These are phyloP conservation scores for Clarias macrocephalus DNA, from an alignment of 2,113 vertebrate species.

Conservation along the genomic window DNA sequence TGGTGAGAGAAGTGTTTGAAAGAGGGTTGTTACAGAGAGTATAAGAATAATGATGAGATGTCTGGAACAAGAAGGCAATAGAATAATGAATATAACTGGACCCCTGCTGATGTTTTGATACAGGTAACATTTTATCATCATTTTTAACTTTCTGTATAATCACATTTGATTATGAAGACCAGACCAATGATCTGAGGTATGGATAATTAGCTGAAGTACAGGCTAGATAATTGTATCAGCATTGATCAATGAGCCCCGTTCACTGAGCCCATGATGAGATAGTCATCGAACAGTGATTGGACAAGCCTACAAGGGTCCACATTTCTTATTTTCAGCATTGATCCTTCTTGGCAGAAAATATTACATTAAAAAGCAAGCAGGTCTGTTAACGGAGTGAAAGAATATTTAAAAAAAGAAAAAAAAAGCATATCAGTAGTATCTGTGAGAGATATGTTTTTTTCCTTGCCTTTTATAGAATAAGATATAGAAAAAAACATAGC, in stretches of 20 bases:
- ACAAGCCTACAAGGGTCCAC: background rate
- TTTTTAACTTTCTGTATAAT: slow-evolving; percentile 1
- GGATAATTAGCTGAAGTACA: slow-evolving; percentile 44
- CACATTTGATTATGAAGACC: slow-evolving; percentile 42
- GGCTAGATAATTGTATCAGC: slow-evolving; percentile 31
- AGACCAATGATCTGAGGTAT: slow-evolving; percentile 35
- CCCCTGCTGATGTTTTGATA: slow-evolving; percentile 34
- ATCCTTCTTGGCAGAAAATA: background rate
- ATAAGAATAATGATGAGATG: slow-evolving; percentile 12
- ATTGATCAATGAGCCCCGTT: slow-evolving; percentile 42
- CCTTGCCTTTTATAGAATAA: background rate
- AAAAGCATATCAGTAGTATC: background rate
- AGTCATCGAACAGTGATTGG: slow-evolving; percentile 34
- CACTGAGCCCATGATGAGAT: slow-evolving; percentile 39
- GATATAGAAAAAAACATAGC: background rate
- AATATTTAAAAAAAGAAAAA: too few species aligned
- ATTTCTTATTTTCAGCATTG: background rate
- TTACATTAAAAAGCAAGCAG: background rate
- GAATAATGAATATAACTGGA: slow-evolving; percentile 47
- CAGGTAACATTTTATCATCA: slow-evolving; percentile 18
- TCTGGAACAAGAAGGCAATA: slow-evolving; percentile 19
- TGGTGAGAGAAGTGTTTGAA: background rate
- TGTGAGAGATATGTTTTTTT: background rate
- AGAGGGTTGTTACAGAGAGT: background rate
- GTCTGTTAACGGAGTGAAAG: background rate